These are phyloP conservation scores for Heteronetta atricapilla DNA, from an alignment of 2,113 vertebrate species.

Conservation along the genomic window DNA sequence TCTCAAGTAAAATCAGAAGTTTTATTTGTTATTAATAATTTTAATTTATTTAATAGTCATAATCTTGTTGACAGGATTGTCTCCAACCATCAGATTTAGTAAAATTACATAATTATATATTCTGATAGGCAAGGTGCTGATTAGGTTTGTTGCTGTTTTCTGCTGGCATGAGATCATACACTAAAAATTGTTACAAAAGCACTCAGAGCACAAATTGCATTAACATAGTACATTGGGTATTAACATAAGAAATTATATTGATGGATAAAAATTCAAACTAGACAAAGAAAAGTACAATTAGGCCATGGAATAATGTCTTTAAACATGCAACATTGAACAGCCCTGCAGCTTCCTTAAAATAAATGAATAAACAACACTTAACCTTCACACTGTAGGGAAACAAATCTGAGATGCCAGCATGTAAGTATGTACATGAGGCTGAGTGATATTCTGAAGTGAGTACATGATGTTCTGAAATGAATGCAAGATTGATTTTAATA, in stretches of 20 bases:
- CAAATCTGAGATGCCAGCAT: background rate
- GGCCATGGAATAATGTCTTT: background rate
- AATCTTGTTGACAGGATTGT: background rate
- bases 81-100: background rate
- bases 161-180: background rate
- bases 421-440: background rate
- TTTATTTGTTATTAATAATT: background rate
- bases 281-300: background rate
- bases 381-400: background rate
- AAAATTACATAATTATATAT: background rate
- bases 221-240: background rate
- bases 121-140: background rate
- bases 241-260: background rate
- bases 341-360: background rate
- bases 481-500: background rate
- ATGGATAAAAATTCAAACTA: background rate
- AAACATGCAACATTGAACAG: background rate
- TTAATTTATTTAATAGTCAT: background rate
- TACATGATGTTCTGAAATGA: background rate
- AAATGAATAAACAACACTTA: background rate
- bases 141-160: background rate
- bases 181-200: background rate
- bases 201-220: background rate
- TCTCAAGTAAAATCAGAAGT: background rate
- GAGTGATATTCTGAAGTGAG: background rate